Conservation (phyloP, 1,140 invertebrate species). For the Cephus cinctus region DNA sequence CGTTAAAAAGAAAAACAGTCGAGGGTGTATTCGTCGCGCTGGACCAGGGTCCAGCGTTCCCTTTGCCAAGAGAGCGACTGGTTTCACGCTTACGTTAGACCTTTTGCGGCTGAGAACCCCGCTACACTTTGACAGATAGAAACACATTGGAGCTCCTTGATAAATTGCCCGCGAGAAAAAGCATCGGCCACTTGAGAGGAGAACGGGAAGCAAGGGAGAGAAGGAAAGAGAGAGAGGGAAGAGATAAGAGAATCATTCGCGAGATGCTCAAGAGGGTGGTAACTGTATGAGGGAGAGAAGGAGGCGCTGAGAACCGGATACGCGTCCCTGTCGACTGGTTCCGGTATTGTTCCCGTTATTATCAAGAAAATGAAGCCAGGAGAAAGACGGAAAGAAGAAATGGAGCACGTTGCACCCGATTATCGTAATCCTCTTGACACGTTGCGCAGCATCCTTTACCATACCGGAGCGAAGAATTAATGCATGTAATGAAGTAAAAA, state of each 20-base stretch:
- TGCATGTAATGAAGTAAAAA: no score
- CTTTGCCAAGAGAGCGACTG: not conserved
- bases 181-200: slow-evolving; percentile 35
- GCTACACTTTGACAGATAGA: slow-evolving; percentile 40
- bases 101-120: no score
- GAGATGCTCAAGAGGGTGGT: no score
- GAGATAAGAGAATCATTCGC: no score
- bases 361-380: slow-evolving; percentile 38
- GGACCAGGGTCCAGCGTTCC: not conserved
- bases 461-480: no score
- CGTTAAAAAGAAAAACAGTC: not conserved
- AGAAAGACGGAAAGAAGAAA: slow-evolving; percentile 2
- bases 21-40: no score
- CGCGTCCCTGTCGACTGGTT: slow-evolving; percentile 44
- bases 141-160: slow-evolving; percentile 44
- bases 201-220: slow-evolving; percentile 13
- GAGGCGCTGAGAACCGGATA: slow-evolving; percentile 53
- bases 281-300: no score
- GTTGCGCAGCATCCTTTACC: no score
- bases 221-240: slow-evolving; percentile 19
- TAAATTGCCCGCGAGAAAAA: slow-evolving; percentile 45
- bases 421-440: no score
- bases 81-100: no score
- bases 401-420: no score
- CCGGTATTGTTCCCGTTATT: slow-evolving; percentile 55